Base-by-base conservation (phyloP, 92 coral and sea anemone species). In the Muricea muricata region DNA sequence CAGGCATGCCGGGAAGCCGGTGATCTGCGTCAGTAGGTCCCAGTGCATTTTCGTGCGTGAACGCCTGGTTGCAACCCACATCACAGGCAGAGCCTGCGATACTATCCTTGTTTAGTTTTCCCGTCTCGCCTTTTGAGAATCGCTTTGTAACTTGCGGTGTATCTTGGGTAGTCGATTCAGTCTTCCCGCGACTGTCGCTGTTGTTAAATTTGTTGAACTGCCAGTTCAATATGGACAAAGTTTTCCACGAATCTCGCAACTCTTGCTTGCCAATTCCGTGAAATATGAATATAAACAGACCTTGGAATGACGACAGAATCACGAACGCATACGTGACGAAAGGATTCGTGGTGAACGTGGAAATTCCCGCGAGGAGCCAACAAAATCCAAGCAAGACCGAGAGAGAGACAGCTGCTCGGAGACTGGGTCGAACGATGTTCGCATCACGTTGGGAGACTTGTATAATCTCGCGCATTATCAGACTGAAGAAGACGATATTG, bases 261-360 rank as follows among this genome's bases (percentile, higher is more conserved):
- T 96, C 99, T 81, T 92, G 92, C 91, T 96, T 96, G 33, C 94
- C 78, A 50, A 93, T 63, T 25, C 99, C 99, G 65, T 96, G 99
- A 78, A 96, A 79, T 29, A 96, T 56, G 30, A 96, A 96, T 78
- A 96, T 93, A 37, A 90, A 69, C 55, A 90, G 79, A 20, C 99
- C 99, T 78, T 96, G 99, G 79, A 96, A 96, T 11, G 99, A 96
- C 70, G 97, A 96, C 37, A 95, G 84, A 21, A 96, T 92, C 1
- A 95, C 93, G 79, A 96, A 96, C 57, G 94, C 87, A 68, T 93
- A 96, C 86, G 93, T 94, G 3, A 96, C 80, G 40, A 96, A 90
- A 60, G 87, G 81, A 35, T 87, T 88, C 30, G 91, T 93, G 29
- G 86, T 84, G 34, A 90, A 89, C 23, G 99, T 93, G 18, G 99